A percentile compares a stretch with the other conserved stretches of the same genome.
These are phyloP conservation scores for Apogon hyalosoma DNA, from an alignment of 2,797 vertebrate species.

Conservation along the genomic window DNA sequence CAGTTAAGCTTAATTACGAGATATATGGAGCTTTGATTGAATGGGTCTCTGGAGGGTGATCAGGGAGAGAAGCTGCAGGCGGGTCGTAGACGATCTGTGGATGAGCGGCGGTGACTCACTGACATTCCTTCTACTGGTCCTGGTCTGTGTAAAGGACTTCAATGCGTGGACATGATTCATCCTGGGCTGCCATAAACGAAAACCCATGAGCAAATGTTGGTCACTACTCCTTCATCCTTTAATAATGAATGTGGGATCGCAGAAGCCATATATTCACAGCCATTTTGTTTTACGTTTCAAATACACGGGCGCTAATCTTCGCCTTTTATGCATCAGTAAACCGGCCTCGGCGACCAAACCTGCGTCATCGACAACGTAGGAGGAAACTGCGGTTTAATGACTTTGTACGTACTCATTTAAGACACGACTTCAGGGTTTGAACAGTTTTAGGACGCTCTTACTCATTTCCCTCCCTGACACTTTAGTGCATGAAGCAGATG, in stretches of 20 bases:
- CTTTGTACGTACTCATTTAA: constrained; percentile 5
- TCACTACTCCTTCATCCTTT: constrained; percentile 39
- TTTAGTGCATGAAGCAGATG: no score
- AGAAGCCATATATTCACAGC: constrained; percentile 30
- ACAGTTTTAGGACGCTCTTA: constrained; percentile 3
- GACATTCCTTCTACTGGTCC: constrained; percentile 77
- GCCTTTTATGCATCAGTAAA: constrained; percentile 3
- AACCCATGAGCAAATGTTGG: constrained; percentile 52
- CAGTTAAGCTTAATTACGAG: constrained; percentile 81
- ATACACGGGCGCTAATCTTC: constrained; percentile 13
- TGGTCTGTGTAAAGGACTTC: constrained; percentile 83
- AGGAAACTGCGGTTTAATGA: constrained; percentile 15
- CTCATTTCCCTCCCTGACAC: not conserved
- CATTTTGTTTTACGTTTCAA: constrained; percentile 35
- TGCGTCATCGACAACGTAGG: constrained; percentile 8
- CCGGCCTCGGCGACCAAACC: constrained; percentile 6
- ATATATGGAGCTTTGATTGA: constrained; percentile 82
- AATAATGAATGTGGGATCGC: constrained; percentile 58
- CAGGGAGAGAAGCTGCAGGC: constrained; percentile 77
- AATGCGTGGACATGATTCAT: constrained; percentile 71
- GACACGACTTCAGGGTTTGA: not conserved
- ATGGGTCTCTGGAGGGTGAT: constrained; percentile 77
- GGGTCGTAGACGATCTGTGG: constrained; percentile 64
- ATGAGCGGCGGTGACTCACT: constrained; percentile 77
- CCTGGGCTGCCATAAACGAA: constrained; percentile 54